Percentiles rank a stretch among this genome's conserved stretches.
Conservation (phyloP, 2,113 vertebrate genomes). For the Cryptomyrus ogoouensis region DNA sequence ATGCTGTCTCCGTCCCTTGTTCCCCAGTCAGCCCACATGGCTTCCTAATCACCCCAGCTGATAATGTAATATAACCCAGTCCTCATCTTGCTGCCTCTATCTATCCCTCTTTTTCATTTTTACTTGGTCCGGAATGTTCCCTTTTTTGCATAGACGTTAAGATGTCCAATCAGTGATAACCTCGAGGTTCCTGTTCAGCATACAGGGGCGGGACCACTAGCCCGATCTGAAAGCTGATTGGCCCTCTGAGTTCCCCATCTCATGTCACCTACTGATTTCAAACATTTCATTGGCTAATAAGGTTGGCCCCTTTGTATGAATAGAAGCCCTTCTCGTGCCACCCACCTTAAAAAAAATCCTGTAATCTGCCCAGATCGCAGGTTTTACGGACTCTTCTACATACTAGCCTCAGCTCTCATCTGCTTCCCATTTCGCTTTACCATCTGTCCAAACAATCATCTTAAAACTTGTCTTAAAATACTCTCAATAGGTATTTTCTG, state of each 20-base stretch:
- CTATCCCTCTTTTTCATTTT: neutral
- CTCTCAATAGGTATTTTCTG: neutral
- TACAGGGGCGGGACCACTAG: neutral
- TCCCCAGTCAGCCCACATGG: neutral
- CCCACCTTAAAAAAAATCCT: neutral
- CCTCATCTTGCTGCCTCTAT: neutral
- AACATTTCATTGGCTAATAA: neutral
- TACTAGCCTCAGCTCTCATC: neutral
- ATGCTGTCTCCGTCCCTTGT: neutral
- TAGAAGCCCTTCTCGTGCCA: neutral
- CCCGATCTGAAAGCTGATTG: neutral
- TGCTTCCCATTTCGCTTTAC: neutral
- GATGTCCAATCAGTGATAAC: neutral
- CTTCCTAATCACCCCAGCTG: conserved; percentile 7
- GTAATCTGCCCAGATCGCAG: neutral
- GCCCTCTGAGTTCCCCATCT: neutral
- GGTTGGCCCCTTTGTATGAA: neutral
- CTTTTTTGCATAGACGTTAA: neutral
- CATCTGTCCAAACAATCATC: neutral
- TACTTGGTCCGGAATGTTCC: neutral
- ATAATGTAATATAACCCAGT: neutral
- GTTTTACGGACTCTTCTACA: neutral
- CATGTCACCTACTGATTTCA: neutral
- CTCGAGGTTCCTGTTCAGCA: neutral
- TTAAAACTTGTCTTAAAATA: neutral